Conservation (phyloP, 2,888 invertebrate species). For the Synanthedon formicaeformis region DNA sequence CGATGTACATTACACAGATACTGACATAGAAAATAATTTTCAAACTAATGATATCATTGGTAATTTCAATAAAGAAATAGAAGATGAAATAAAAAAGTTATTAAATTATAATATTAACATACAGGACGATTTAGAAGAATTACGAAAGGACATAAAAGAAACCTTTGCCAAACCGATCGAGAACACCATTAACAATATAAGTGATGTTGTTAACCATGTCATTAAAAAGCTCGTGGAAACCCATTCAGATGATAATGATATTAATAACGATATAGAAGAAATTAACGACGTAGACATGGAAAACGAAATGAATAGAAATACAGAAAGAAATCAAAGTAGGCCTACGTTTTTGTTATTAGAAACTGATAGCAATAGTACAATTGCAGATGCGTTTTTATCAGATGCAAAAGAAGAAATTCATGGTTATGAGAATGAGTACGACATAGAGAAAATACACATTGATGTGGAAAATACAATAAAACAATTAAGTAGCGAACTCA, state of each 20-base stretch:
- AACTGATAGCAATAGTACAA: constrained; percentile 48
- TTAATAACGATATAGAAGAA: constrained; percentile 21
- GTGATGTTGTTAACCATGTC: constrained; percentile 64
- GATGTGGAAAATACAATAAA: constrained; percentile 61
- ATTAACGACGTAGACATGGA: constrained; percentile 35
- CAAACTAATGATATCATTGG: constrained; percentile 65
- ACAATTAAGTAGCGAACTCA: constrained; percentile 55
- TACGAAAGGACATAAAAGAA: constrained; percentile 62
- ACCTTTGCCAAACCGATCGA: constrained; percentile 62
- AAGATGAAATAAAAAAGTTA: constrained; percentile 68
- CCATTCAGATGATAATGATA: constrained; percentile 31
- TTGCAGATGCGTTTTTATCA: constrained; percentile 71
- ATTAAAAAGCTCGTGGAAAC: constrained; percentile 61
- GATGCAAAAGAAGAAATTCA: constrained; percentile 70
- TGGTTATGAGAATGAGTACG: constrained; percentile 43
- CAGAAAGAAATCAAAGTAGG: constrained; percentile 54
- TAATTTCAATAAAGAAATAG: constrained; percentile 71
- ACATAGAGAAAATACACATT: constrained; percentile 47
- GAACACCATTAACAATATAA: constrained; percentile 63
- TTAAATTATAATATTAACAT: constrained; percentile 60
- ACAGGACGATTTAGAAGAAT: constrained; percentile 57
- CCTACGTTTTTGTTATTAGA: constrained; percentile 60
- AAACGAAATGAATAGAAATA: constrained; percentile 49
- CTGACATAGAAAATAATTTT: constrained; percentile 62
- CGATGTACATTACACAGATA: constrained; percentile 41